These are phyloP conservation scores for Mamestra brassicae DNA, from an alignment of 2,888 invertebrate genomes.

Conservation along the genomic window DNA sequence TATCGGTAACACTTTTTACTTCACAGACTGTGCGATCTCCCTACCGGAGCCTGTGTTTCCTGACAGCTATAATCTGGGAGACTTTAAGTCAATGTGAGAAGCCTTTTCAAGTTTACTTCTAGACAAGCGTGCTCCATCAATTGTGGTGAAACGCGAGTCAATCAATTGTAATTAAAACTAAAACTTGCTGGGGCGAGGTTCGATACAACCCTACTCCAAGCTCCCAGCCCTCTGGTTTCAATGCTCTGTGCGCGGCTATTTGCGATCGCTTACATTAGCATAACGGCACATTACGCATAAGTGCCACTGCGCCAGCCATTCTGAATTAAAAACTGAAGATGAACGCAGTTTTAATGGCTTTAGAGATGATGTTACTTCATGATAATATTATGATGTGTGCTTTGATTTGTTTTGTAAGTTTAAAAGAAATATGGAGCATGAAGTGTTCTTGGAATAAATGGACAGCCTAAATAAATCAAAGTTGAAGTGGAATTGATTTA, in stretches of 20 bases:
- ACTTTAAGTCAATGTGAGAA: no score
- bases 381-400: slow-evolving; percentile 23
- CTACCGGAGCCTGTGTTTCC: no score
- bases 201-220: slow-evolving; percentile 20
- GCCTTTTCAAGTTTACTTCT: no score
- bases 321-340: slow-evolving; percentile 42
- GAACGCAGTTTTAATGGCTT: slow-evolving; percentile 40
- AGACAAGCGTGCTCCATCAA: no score
- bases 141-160: no score
- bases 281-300: slow-evolving; percentile 64
- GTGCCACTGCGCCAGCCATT: slow-evolving; percentile 34
- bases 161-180: no score
- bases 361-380: not conserved
- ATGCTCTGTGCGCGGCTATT: slow-evolving; percentile 37
- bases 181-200: no score
- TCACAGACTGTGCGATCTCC: no score
- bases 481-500: not conserved
- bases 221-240: slow-evolving; percentile 1
- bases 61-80: no score
- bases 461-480: slow-evolving; percentile 7
- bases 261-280: slow-evolving; percentile 68
- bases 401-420: slow-evolving; percentile 8
- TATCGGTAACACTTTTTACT: no score
- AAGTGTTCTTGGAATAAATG: not conserved
- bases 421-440: not conserved